A percentile compares a stretch with the other conserved stretches of the same genome.
Conservation (phyloP, 2,797 vertebrate species). For the Momotus momota region DNA sequence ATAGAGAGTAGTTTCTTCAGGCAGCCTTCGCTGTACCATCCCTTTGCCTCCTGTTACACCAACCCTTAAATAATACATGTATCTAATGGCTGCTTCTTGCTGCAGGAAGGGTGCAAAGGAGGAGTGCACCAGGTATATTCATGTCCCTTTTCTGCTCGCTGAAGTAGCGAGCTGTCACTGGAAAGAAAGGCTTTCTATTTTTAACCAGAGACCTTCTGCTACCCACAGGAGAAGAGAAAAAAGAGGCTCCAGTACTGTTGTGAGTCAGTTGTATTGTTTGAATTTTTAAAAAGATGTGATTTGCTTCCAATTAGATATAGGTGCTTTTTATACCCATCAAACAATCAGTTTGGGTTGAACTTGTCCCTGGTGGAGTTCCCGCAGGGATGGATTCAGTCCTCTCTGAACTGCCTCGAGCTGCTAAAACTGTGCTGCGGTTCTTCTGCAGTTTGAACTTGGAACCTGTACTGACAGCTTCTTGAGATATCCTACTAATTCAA, state of each 20-base stretch:
- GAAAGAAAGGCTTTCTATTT: slow-evolving; percentile 49
- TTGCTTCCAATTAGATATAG: neutral
- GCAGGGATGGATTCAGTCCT: neutral
- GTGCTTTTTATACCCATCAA: neutral
- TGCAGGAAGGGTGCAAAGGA: neutral
- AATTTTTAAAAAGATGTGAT: neutral
- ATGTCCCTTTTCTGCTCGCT: neutral
- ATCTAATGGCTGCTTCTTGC: neutral
- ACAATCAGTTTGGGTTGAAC: neutral
- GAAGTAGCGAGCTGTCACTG: neutral
- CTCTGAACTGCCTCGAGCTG: neutral
- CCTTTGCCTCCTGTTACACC: neutral
- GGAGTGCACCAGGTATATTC: neutral
- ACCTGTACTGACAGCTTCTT: neutral
- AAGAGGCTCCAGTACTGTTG: neutral
- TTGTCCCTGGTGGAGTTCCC: neutral
- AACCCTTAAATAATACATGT: slow-evolving; percentile 38
- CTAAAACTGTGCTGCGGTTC: neutral
- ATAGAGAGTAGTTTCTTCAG: neutral
- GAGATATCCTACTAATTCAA: neutral
- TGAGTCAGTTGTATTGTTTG: slow-evolving; percentile 40
- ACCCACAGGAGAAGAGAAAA: neutral
- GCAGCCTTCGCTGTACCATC: neutral
- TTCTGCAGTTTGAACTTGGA: neutral
- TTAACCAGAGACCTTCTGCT: slow-evolving; percentile 48